These are phyloP conservation scores for Tetrax tetrax DNA, from an alignment of 2,113 vertebrate genomes.

Conservation along the genomic window DNA sequence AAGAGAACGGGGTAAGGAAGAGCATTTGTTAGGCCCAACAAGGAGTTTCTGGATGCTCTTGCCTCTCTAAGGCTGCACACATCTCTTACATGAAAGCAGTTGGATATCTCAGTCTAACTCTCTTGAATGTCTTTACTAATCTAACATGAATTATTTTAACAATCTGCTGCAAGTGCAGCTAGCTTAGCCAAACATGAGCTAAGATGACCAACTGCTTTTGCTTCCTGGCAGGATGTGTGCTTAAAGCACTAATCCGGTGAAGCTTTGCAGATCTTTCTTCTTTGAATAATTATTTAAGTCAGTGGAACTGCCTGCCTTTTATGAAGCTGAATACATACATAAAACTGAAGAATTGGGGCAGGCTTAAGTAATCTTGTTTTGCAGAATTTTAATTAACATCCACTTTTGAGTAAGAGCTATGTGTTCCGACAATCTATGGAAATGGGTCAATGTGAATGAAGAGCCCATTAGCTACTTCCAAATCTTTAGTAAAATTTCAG, in stretches of 20 bases:
- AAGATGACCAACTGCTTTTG: background rate
- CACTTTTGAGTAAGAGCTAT: background rate
- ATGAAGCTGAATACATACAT: background rate
- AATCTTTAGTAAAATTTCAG: background rate
- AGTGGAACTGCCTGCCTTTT: background rate
- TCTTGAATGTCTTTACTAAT: background rate
- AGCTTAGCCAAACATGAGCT: background rate
- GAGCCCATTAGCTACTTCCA: background rate
- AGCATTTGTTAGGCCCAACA: background rate
- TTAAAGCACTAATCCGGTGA: background rate
- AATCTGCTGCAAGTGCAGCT: background rate
- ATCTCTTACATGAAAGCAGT: background rate
- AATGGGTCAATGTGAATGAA: background rate
- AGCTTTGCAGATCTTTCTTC: background rate
- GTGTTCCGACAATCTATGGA: background rate
- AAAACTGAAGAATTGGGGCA: background rate
- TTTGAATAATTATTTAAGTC: slow-evolving; percentile 2
- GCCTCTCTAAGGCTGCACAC: background rate
- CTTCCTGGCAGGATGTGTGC: background rate
- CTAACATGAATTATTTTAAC: background rate
- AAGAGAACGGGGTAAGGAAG: background rate
- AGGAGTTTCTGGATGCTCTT: background rate
- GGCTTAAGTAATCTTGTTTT: background rate
- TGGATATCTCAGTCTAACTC: background rate
- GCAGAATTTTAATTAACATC: background rate